These are phyloP conservation scores for Galerucella nymphaeae DNA, from an alignment of 2,888 invertebrate genomes.

Conservation along the genomic window DNA sequence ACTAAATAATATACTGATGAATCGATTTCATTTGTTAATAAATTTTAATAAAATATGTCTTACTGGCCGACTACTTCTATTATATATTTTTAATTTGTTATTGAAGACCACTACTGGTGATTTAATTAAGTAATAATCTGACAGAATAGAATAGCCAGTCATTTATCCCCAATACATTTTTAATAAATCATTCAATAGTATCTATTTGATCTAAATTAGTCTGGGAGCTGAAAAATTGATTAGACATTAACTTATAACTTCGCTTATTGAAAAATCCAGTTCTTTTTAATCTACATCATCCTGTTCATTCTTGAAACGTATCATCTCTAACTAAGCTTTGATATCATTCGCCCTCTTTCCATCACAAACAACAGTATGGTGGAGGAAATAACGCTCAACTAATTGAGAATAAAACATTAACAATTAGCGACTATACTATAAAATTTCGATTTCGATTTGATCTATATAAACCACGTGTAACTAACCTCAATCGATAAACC, in stretches of 20 bases:
- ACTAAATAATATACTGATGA: too few species aligned
- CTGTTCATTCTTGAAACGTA: too few species aligned
- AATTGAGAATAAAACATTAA: too few species aligned
- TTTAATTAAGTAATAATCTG: slow-evolving; percentile 33
- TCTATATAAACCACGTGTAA: slow-evolving; percentile 21
- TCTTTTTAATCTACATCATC: too few species aligned
- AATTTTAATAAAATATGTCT: too few species aligned
- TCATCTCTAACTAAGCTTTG: too few species aligned
- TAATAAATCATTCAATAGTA: slow-evolving; percentile 22
- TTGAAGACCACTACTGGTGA: slow-evolving; percentile 24
- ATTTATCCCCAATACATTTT: slow-evolving; percentile 28
- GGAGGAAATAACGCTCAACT: too few species aligned
- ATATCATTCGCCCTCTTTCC: too few species aligned
- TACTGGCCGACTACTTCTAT: background rate
- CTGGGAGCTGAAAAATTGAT: background rate
- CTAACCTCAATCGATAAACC: slow-evolving; percentile 28
- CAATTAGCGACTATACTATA: background rate
- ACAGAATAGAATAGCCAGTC: slow-evolving; percentile 28
- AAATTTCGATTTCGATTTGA: background rate
- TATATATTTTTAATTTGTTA: slow-evolving; percentile 17
- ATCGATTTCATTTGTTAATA: too few species aligned
- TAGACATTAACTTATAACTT: too few species aligned
- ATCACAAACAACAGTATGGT: too few species aligned
- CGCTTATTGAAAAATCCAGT: too few species aligned
- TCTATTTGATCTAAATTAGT: background rate